phyloP scores from a whole-genome alignment of 2,113 vertebrate species.

The Motacilla tschutschensis region DNA sequence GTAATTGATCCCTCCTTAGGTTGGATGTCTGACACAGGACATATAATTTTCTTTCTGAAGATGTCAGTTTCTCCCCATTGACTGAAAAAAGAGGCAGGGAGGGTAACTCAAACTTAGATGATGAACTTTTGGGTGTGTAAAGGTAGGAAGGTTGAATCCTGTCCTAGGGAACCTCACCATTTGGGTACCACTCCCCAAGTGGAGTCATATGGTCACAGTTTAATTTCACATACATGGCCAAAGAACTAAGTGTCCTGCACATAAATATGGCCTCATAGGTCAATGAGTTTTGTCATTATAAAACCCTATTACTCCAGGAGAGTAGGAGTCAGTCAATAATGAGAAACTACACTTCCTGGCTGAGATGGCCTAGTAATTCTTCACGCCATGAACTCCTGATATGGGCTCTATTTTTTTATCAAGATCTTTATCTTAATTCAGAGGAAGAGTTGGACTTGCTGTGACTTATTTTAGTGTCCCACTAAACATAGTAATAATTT shows the following conservation, averaged over 20 bases:
- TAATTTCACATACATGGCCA: background rate
- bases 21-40: background rate
- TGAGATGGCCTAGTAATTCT: constrained; percentile 16
- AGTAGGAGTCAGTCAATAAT: constrained; percentile 21
- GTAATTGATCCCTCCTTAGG: constrained; percentile 23
- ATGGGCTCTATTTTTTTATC: background rate
- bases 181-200: background rate
- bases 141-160: background rate
- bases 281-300: background rate
- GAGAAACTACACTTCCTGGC: constrained; percentile 7
- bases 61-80: background rate
- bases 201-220: background rate
- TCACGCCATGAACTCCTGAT: background rate
- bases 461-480: background rate
- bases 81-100: background rate
- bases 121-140: background rate
- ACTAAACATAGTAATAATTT: background rate
- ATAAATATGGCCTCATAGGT: background rate
- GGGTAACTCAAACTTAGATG: background rate
- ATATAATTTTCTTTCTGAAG: background rate
- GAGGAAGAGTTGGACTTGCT: background rate
- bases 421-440: background rate
- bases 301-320: background rate
- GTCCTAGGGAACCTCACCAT: background rate
- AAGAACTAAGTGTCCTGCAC: background rate